Conservation (phyloP, 53 echinoderm and acorn worm genomes). For the Holothuria scabra region DNA sequence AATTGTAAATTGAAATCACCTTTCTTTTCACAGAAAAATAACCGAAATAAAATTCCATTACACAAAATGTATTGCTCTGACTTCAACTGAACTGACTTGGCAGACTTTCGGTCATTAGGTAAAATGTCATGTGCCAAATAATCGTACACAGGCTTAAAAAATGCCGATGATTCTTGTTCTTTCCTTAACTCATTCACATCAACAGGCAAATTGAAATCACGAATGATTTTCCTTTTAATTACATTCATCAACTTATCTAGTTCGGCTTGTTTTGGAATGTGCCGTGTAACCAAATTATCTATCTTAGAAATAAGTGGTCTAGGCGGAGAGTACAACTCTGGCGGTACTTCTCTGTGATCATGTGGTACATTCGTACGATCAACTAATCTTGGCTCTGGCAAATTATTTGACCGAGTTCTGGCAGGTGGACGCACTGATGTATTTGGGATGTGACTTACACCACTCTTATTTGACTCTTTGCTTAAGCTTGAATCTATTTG, state of each 20-base stretch:
- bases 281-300: neutral
- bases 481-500: neutral
- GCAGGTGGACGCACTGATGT: conserved; percentile 3
- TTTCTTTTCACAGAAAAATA: neutral
- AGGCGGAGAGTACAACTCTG: no score
- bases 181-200: conserved; percentile 8
- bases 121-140: no score
- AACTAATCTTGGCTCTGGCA: neutral
- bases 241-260: no score
- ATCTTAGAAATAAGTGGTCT: no score
- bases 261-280: neutral
- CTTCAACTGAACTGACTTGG: neutral
- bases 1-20: neutral
- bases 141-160: conserved; percentile 1
- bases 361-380: neutral
- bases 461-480: neutral
- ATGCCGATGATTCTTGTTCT: neutral
- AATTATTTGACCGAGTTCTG: neutral
- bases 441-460: neutral
- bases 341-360: neutral
- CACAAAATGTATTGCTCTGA: neutral
- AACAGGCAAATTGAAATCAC: conserved; percentile 18
- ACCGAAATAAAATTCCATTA: conserved; percentile 13
- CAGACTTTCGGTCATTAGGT: neutral
- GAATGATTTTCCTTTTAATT: neutral